A percentile compares a stretch with the other conserved stretches of the same genome.
Conservation (phyloP, 2,113 vertebrate species). For the Rhadina sibilatrix region DNA sequence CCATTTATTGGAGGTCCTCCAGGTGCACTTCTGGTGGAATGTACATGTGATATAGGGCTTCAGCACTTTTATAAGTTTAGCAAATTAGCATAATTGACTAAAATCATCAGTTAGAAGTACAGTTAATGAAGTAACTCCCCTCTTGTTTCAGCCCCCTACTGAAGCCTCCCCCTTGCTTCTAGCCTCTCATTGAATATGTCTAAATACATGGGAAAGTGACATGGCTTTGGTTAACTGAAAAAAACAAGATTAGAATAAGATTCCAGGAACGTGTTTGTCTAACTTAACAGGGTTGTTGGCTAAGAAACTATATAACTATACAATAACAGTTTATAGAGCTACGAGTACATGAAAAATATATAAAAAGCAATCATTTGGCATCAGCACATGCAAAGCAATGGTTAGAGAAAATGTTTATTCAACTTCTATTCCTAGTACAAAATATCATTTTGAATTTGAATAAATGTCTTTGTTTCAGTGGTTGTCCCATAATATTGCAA, state of each 20-base stretch:
- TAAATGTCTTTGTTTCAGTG: background rate
- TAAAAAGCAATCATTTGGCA: background rate
- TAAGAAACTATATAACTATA: background rate
- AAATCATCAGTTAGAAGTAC: background rate
- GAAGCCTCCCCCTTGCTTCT: background rate
- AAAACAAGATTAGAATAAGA: background rate
- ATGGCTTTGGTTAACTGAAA: background rate
- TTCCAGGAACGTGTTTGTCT: background rate
- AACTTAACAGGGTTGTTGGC: background rate
- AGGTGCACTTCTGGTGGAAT: background rate
- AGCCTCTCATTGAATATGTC: background rate
- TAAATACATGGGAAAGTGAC: background rate
- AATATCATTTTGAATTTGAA: background rate
- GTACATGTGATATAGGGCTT: background rate
- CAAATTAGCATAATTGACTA: background rate
- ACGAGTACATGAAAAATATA: background rate
- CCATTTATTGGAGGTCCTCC: background rate
- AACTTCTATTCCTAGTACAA: background rate
- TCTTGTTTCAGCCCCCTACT: background rate
- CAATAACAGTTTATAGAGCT: background rate
- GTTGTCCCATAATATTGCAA: background rate
- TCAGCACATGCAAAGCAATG: background rate
- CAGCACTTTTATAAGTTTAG: background rate
- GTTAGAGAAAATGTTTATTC: background rate
- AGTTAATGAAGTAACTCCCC: background rate